Conservation (phyloP, 1,140 invertebrate genomes). For the Hycleus cichorii region DNA sequence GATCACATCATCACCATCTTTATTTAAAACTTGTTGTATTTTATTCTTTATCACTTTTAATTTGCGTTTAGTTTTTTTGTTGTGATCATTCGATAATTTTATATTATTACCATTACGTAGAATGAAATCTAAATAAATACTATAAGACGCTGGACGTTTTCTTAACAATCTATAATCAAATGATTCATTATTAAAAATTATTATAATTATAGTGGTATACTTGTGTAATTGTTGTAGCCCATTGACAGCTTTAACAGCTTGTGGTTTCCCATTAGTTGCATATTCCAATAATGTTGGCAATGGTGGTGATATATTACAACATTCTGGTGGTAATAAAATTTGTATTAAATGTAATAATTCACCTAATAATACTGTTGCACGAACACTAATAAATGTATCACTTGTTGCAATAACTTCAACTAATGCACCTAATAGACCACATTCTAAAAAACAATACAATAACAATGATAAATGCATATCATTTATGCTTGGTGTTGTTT, state of each 20-base stretch:
- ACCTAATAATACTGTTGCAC: constrained; percentile 80
- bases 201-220: constrained; percentile 17
- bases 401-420: constrained; percentile 85
- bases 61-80: constrained; percentile 22
- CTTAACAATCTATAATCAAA: constrained; percentile 54
- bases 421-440: constrained; percentile 78
- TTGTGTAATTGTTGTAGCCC: constrained; percentile 70
- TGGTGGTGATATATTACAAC: constrained; percentile 72
- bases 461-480: constrained; percentile 87
- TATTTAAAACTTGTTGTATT: constrained; percentile 35
- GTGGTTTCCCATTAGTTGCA: constrained; percentile 66
- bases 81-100: constrained; percentile 20
- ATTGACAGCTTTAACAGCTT: constrained; percentile 72
- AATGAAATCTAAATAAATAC: constrained; percentile 77
- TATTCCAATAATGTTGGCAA: constrained; percentile 72
- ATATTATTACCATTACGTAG: constrained; percentile 31
- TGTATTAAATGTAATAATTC: constrained; percentile 82
- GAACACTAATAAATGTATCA: constrained; percentile 81
- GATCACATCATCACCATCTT: constrained; percentile 58
- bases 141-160: constrained; percentile 66
- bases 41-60: constrained; percentile 30
- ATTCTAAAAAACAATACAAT: constrained; percentile 79
- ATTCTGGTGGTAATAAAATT: constrained; percentile 73
- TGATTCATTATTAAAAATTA: constrained; percentile 1
- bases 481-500: constrained; percentile 78